These are phyloP conservation scores for Euphydryas editha DNA, from an alignment of 2,888 invertebrate genomes.

Conservation along the genomic window DNA sequence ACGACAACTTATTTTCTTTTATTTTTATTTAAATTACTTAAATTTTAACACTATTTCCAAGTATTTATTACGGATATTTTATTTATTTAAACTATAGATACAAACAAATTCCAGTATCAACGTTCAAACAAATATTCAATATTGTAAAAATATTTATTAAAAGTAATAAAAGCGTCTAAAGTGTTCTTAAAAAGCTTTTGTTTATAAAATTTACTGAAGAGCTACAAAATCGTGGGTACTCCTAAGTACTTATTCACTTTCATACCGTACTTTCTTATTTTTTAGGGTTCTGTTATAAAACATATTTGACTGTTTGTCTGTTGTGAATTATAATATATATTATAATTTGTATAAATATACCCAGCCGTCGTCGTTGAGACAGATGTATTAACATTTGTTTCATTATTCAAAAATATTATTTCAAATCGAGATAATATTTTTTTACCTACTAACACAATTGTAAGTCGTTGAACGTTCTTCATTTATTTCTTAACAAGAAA, in stretches of 20 bases:
- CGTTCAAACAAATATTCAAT: not conserved
- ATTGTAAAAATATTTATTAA: not conserved
- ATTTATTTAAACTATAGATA: not conserved
- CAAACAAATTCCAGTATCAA: not conserved
- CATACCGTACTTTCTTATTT: not conserved
- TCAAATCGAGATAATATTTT: too few species aligned
- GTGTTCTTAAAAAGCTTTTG: not conserved
- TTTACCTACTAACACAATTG: too few species aligned
- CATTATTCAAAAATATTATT: too few species aligned
- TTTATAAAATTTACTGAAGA: conserved; percentile 7
- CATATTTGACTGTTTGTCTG: not conserved
- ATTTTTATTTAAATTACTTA: not conserved
- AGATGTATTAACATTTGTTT: too few species aligned
- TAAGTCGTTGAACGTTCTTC: too few species aligned
- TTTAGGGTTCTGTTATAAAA: not conserved
- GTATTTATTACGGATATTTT: not conserved
- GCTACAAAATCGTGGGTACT: not conserved
- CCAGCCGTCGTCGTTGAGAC: too few species aligned
- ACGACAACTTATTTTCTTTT: not conserved
- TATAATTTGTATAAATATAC: too few species aligned
- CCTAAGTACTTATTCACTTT: not conserved
- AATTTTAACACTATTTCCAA: not conserved
- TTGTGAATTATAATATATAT: too few species aligned
- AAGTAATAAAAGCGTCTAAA: not conserved
- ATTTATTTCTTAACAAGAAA: too few species aligned